phyloP scores from a whole-genome alignment of 2,113 vertebrate genomes.

The Amblyornis subalaris region DNA sequence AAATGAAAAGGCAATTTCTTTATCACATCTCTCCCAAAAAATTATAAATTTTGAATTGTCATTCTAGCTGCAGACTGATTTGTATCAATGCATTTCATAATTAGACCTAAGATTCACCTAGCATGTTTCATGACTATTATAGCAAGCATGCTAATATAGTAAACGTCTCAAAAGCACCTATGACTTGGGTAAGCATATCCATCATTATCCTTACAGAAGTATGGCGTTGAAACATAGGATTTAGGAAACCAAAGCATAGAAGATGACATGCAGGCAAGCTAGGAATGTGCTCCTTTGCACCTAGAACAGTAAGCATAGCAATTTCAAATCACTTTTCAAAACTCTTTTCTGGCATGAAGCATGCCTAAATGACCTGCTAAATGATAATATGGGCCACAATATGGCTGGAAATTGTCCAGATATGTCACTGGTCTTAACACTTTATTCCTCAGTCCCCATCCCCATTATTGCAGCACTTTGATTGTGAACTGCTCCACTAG shows the following conservation, averaged over 20 bases:
- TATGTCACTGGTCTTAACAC: not conserved
- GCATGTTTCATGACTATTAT: not conserved
- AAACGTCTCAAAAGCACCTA: not conserved
- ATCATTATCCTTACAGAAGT: not conserved
- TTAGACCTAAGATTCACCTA: not conserved
- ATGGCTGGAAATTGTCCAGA: not conserved
- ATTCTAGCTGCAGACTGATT: not conserved
- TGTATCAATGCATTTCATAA: not conserved
- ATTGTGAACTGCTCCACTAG: not conserved
- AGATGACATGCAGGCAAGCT: not conserved
- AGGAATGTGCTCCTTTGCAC: not conserved
- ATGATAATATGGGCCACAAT: not conserved
- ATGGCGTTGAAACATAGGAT: not conserved
- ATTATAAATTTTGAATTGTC: not conserved
- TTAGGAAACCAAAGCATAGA: not conserved
- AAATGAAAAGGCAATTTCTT: not conserved
- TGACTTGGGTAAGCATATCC: not conserved
- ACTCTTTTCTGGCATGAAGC: not conserved
- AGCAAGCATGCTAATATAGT: not conserved
- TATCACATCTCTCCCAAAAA: not conserved
- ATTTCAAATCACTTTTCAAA: not conserved
- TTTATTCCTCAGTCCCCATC: not conserved
- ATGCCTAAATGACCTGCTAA: not conserved
- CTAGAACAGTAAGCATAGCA: not conserved
- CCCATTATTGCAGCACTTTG: not conserved